These are phyloP conservation scores for Yoshiicerus persimilis DNA, from an alignment of 1,140 invertebrate species.

Conservation along the genomic window DNA sequence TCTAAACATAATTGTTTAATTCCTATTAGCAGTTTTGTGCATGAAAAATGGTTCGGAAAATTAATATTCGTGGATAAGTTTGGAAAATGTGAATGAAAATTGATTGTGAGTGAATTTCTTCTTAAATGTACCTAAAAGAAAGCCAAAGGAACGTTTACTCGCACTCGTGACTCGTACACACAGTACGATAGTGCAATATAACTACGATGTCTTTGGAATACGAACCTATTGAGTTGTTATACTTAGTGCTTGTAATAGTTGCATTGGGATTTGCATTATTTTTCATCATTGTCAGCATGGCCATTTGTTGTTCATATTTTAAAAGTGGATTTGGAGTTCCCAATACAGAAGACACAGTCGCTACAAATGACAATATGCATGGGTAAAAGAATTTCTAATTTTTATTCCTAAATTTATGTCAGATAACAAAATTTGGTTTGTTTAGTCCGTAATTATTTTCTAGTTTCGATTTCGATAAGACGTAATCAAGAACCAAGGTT, in stretches of 20 bases:
- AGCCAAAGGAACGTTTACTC: too few species aligned
- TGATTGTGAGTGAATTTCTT: background rate
- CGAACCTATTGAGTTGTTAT: conserved; percentile 3
- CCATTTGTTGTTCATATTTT: conserved; percentile 22
- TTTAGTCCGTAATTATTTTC: background rate
- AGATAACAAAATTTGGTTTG: background rate
- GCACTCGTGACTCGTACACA: background rate
- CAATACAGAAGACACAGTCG: conserved; percentile 5
- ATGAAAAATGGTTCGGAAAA: too few species aligned
- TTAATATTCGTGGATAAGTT: too few species aligned
- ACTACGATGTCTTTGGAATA: conserved; percentile 3
- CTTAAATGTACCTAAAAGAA: too few species aligned
- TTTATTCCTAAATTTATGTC: background rate
- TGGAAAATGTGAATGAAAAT: background rate
- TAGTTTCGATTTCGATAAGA: background rate
- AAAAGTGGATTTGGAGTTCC: conserved; percentile 21
- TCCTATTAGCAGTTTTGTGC: too few species aligned
- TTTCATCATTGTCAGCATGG: conserved; percentile 1
- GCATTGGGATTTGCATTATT: conserved; percentile 22
- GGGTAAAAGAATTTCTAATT: background rate
- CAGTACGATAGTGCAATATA: background rate
- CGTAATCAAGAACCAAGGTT: background rate
- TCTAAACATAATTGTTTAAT: too few species aligned
- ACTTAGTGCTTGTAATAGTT: conserved; percentile 5
- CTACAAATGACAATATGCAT: conserved; percentile 14